A percentile compares a stretch with the other conserved stretches of the same genome.
These are phyloP conservation scores for Holothuria glaberrima DNA, from an alignment of 35 echinoderm and acorn worm genomes.

Conservation along the genomic window DNA sequence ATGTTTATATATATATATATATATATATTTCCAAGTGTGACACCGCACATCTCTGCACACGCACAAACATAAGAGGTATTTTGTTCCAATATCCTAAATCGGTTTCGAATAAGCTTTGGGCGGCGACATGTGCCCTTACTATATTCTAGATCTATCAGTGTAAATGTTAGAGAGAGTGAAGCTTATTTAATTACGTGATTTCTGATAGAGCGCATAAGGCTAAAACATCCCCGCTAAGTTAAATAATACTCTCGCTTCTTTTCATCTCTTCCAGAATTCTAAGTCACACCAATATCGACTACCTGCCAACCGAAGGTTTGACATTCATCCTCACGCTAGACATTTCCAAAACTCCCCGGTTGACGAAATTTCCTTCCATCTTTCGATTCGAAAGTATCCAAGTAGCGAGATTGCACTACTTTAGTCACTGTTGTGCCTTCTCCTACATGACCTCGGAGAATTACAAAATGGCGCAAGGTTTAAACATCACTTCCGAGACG, in stretches of 20 bases:
- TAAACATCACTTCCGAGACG: conserved; percentile 32
- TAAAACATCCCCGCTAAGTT: background rate
- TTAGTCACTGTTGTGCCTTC: conserved; percentile 97
- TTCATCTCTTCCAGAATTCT: conserved; percentile 55
- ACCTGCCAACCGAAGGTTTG: conserved; percentile 85
- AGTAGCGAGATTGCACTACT: conserved; percentile 71
- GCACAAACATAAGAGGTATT: no score
- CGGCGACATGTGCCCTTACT: no score
- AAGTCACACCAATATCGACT: conserved; percentile 62
- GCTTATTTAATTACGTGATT: background rate
- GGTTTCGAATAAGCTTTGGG: no score
- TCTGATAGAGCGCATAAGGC: background rate
- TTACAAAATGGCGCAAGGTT: conserved; percentile 58
- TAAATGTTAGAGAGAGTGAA: background rate
- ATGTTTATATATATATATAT: no score
- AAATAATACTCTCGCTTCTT: conserved; percentile 1
- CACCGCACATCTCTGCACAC: no score
- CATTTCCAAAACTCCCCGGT: conserved; percentile 63
- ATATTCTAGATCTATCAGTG: no score
- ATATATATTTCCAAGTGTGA: no score
- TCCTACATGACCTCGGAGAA: conserved; percentile 71
- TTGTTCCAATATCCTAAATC: no score
- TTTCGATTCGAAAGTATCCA: conserved; percentile 80
- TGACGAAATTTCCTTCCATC: conserved; percentile 86
- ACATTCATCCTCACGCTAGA: conserved; percentile 66